phyloP scores from a whole-genome alignment of 2,113 vertebrate species.

The Vulpes lagopus region DNA sequence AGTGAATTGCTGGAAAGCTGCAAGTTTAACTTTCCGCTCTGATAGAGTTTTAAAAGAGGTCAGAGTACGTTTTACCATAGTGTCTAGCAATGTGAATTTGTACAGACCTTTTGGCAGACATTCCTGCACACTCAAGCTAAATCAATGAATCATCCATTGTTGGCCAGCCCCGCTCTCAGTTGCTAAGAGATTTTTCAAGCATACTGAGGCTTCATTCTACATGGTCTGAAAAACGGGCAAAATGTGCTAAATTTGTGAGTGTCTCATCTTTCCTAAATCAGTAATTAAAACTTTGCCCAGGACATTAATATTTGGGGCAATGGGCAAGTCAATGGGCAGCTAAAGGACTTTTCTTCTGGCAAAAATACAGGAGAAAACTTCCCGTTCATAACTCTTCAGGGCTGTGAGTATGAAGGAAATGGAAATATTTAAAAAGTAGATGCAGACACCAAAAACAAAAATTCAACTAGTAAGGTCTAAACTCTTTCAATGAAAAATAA shows the following conservation, averaged over 20 bases:
- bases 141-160: conserved; percentile 90
- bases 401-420: conserved; percentile 78
- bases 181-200: conserved; percentile 89
- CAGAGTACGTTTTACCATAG: conserved; percentile 89
- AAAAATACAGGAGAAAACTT: conserved; percentile 53
- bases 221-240: conserved; percentile 83
- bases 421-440: conserved; percentile 60
- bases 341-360: conserved; percentile 78
- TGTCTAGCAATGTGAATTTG: conserved; percentile 90
- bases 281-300: conserved; percentile 82
- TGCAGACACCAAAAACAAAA: conserved; percentile 57
- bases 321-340: conserved; percentile 67
- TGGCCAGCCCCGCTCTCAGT: conserved; percentile 85
- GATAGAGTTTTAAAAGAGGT: conserved; percentile 90
- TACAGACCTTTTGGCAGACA: conserved; percentile 88
- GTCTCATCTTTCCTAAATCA: conserved; percentile 86
- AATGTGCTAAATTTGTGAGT: conserved; percentile 85
- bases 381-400: conserved; percentile 71
- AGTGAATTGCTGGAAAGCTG: conserved; percentile 85
- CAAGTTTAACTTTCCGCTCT: conserved; percentile 86
- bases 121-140: conserved; percentile 86
- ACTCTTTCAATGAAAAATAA: conserved; percentile 35
- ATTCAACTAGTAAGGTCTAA: not conserved
- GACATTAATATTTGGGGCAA: conserved; percentile 73
- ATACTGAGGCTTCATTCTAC: conserved; percentile 86